Evolutionary conservation across 1,140 invertebrate species (phyloP).

Genomic region (Sipha flava): DNA sequence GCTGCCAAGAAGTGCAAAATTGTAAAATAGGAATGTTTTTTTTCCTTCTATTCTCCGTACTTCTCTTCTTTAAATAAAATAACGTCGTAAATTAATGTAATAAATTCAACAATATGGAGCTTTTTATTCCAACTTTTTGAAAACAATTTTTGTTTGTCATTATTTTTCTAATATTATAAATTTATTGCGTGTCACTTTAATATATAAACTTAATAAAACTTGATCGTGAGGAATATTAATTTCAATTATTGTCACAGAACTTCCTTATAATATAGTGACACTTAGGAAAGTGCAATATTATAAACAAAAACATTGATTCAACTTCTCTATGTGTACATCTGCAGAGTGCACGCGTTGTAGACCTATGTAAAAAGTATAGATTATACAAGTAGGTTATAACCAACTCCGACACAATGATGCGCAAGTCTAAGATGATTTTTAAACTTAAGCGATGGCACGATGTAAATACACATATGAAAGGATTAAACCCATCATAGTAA

Average conservation of each 20-base stretch:
- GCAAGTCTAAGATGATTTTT: too few species aligned
- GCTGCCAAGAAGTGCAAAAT: not conserved
- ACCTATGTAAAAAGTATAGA: too few species aligned
- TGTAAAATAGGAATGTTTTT: not conserved
- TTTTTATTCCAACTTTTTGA: constrained; percentile 1
- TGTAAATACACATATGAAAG: too few species aligned
- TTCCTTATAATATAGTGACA: not conserved
- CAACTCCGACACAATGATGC: too few species aligned
- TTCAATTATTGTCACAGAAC: not conserved
- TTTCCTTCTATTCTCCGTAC: not conserved
- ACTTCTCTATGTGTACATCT: too few species aligned
- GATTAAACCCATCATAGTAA: too few species aligned
- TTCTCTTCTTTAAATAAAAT: not conserved
- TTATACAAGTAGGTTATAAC: too few species aligned
- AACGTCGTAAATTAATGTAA: not conserved
- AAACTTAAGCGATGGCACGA: too few species aligned
- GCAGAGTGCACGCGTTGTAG: too few species aligned
- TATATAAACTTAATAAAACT: not conserved
- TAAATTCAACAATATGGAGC: not conserved
- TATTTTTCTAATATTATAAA: not conserved
- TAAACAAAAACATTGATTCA: too few species aligned
- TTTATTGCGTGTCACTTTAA: not conserved
- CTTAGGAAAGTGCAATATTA: not conserved
- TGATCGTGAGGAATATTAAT: not conserved
- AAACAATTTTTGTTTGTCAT: not conserved